Evolutionary conservation across 2,888 invertebrate species (phyloP).

Genomic region (Autographa pulchrina): DNA sequence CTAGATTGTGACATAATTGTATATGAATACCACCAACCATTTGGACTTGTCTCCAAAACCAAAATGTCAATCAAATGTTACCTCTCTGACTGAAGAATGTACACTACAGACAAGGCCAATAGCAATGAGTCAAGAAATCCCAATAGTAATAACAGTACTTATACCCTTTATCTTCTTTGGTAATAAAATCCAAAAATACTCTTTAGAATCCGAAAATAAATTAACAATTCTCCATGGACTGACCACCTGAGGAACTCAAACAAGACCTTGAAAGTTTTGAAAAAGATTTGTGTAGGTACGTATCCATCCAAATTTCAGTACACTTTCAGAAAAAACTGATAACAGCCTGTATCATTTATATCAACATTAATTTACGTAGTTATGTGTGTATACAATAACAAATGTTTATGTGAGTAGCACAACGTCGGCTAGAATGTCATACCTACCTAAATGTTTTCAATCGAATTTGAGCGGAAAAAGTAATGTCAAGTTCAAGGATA

Average conservation of each 20-base stretch:
- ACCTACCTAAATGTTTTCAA: neutral
- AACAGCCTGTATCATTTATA: neutral
- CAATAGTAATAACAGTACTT: neutral
- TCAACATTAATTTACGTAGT: neutral
- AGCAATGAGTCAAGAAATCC: neutral
- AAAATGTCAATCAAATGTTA: too few relatives aligned
- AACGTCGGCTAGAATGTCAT: neutral
- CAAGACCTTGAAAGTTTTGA: neutral
- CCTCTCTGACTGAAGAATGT: neutral
- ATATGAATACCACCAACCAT: too few relatives aligned
- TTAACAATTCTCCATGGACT: neutral
- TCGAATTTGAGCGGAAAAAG: neutral
- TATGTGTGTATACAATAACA: neutral
- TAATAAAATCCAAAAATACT: neutral
- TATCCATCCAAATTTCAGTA: neutral
- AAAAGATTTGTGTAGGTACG: neutral
- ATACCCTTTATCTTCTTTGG: neutral
- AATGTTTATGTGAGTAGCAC: neutral
- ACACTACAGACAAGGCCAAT: neutral
- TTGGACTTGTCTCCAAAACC: too few relatives aligned
- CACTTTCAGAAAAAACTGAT: neutral
- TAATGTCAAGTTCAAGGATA: constrained; percentile 6
- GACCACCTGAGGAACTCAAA: neutral
- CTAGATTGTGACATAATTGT: too few relatives aligned
- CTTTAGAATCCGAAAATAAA: neutral